Evolutionary conservation across 2,888 invertebrate species (phyloP).

Genomic region (Clitarchus hookeri): DNA sequence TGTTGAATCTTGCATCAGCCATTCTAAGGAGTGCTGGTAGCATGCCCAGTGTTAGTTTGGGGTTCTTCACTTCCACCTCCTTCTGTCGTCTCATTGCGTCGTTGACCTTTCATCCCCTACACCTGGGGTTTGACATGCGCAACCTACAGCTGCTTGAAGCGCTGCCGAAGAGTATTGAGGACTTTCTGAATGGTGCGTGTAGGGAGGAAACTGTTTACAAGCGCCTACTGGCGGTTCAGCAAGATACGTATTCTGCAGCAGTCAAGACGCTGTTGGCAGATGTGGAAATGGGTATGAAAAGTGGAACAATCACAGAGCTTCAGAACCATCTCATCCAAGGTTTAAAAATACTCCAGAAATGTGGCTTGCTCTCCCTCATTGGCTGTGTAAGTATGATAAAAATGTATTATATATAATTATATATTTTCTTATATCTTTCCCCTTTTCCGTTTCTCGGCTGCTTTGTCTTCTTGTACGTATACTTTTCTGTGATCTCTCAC

Average conservation of each 20-base stretch:
- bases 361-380: constrained; percentile 16
- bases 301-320: constrained; percentile 18
- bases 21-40: background rate
- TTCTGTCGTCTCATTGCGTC: constrained; percentile 31
- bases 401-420: no score
- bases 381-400: background rate
- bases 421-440: no score
- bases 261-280: background rate
- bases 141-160: constrained; percentile 17
- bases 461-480: no score
- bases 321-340: constrained; percentile 34
- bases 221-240: background rate
- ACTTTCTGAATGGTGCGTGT: background rate
- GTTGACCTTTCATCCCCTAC: constrained; percentile 28
- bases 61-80: background rate
- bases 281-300: background rate
- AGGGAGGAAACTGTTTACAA: background rate
- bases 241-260: background rate
- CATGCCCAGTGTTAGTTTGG: background rate
- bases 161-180: constrained; percentile 25
- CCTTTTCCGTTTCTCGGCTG: no score
- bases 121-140: constrained; percentile 35
- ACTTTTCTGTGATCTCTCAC: no score
- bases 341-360: constrained; percentile 29
- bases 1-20: constrained; percentile 20